Evolutionary conservation across 2,888 invertebrate species (phyloP).

Genomic region (Margaritifera margaritifera): DNA sequence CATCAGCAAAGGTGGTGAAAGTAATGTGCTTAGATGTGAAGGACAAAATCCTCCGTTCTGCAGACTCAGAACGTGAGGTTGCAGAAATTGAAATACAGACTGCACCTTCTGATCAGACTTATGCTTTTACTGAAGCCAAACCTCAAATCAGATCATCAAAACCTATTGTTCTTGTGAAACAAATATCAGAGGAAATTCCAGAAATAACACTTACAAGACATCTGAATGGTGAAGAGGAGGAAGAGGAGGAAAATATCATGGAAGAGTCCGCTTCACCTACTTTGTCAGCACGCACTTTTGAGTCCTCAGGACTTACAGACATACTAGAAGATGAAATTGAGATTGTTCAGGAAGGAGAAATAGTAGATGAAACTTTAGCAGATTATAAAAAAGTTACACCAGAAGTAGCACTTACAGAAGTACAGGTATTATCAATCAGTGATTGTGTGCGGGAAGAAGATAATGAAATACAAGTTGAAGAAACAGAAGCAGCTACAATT

Average conservation of each 20-base stretch:
- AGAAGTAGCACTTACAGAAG: conserved; percentile 41
- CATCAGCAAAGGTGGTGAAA: conserved; percentile 2
- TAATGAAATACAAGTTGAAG: conserved; percentile 7
- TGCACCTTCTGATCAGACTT: not conserved
- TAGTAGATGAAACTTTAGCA: not conserved
- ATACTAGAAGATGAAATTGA: conserved; percentile 14
- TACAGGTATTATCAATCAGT: conserved; percentile 23
- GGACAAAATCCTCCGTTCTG: not conserved
- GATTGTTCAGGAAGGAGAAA: conserved; percentile 4
- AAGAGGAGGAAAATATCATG: conserved; percentile 53
- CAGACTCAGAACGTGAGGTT: too few species aligned
- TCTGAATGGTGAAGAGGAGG: conserved; percentile 67
- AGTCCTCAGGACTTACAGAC: conserved; percentile 12
- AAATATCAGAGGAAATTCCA: conserved; percentile 74
- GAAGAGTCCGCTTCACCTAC: conserved; percentile 18
- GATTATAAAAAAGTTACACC: conserved; percentile 12
- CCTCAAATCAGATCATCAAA: conserved; percentile 12
- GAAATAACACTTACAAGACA: conserved; percentile 80
- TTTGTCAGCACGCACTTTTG: too few species aligned
- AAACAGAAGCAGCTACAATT: not conserved
- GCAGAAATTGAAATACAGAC: not conserved
- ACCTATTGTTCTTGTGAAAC: conserved; percentile 39
- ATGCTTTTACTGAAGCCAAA: not conserved
- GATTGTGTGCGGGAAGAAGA: conserved; percentile 76
- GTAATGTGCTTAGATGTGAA: conserved; percentile 9